Percentiles rank a stretch among this genome's conserved stretches.
Conservation (phyloP, 2,888 invertebrate species). For the Cataglyphis cursor region DNA sequence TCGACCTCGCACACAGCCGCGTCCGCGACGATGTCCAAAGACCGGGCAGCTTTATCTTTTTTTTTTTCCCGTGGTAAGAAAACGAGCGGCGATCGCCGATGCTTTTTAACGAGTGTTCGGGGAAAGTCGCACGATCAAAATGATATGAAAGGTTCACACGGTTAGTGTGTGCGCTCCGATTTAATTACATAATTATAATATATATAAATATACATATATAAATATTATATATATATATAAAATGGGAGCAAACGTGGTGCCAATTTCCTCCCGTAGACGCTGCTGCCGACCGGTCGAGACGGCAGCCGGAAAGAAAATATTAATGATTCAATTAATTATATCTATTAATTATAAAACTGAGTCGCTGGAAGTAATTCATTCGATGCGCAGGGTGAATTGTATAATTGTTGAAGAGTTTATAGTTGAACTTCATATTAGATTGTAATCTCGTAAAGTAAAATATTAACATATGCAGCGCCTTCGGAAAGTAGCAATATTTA, state of each 20-base stretch:
- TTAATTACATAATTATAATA: constrained; percentile 60
- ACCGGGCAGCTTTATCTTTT: constrained; percentile 78
- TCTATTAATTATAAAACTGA: constrained; percentile 76
- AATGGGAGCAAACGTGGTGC: constrained; percentile 86
- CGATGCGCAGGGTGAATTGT: constrained; percentile 82
- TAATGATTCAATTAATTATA: constrained; percentile 72
- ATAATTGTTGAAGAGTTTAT: constrained; percentile 85
- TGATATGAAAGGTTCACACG: constrained; percentile 51
- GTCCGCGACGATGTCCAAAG: constrained; percentile 73
- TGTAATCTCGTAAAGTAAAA: constrained; percentile 73
- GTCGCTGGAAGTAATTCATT: constrained; percentile 77
- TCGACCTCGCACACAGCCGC: constrained; percentile 15
- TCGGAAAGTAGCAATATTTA: constrained; percentile 76
- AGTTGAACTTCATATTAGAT: constrained; percentile 85
- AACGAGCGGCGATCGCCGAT: constrained; percentile 74
- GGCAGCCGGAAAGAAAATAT: constrained; percentile 71
- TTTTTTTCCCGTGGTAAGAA: constrained; percentile 47
- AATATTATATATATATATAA: constrained; percentile 66
- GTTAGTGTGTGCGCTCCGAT: constrained; percentile 63
- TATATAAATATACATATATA: constrained; percentile 54
- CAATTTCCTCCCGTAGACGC: constrained; percentile 85
- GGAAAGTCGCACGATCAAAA: constrained; percentile 33
- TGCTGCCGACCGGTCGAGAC: constrained; percentile 72
- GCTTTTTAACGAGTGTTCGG: constrained; percentile 55
- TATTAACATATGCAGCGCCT: constrained; percentile 53